Percentiles rank a stretch among this genome's conserved stretches.
phyloP scores from a whole-genome alignment of 2,113 vertebrate species.

The Plecotus auritus region DNA sequence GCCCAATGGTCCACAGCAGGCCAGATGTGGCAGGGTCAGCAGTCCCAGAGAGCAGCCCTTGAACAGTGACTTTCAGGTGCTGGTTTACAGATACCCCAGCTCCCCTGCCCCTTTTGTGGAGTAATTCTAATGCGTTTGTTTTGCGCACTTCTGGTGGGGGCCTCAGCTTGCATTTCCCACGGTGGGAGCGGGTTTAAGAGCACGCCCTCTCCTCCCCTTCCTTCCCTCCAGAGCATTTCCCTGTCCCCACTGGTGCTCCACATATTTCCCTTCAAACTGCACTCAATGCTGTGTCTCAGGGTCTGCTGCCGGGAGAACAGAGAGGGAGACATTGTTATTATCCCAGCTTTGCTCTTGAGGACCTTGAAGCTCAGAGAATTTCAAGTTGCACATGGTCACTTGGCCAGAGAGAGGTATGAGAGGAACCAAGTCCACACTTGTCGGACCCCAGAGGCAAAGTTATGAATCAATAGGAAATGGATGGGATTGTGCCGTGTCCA shows the following conservation, averaged over 20 bases:
- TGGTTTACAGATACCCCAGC: neutral
- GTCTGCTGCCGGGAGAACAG: neutral
- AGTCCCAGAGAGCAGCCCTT: neutral
- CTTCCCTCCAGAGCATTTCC: too few species aligned
- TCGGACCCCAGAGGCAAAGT: neutral
- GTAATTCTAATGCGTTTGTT: fast-evolving
- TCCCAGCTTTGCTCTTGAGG: neutral
- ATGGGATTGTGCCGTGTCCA: neutral
- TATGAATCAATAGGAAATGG: neutral
- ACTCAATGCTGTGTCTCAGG: neutral
- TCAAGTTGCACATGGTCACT: neutral
- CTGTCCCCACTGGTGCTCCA: fast-evolving
- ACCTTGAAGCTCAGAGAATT: neutral
- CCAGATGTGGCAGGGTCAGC: neutral
- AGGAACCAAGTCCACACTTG: neutral
- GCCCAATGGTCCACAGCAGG: neutral
- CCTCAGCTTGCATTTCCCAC: fast-evolving
- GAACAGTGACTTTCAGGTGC: fast-evolving
- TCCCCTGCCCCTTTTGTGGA: too few species aligned
- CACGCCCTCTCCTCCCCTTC: fast-evolving
- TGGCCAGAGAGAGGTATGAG: neutral
- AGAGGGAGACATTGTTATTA: neutral
- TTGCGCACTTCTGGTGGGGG: neutral
- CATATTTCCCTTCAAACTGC: fast-evolving
- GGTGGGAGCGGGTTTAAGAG: neutral